Evolutionary conservation across 2,113 vertebrate species (phyloP), one percentile per base, ranked within the genome.

Genomic region (Mohoua ochrocephala): DNA sequence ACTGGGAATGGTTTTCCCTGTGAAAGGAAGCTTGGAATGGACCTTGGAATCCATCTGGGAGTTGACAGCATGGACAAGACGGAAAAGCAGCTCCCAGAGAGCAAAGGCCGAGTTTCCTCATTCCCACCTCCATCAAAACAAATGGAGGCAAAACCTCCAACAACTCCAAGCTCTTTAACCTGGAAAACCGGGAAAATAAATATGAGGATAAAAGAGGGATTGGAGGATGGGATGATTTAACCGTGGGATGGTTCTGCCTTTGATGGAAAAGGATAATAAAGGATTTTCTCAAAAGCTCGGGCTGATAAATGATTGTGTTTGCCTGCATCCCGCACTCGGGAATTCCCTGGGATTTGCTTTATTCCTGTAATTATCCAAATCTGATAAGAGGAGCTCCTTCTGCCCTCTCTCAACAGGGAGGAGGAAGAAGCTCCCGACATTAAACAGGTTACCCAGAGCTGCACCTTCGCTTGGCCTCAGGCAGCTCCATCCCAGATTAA

Each of bases 311-410:
- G 63, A 80, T 87, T 71, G 77, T 79, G 39, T 91, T 80, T 80
- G 68, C 64, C 57, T 84, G 59, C 73, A 24, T 73, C 93, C 57
- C 37, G 33, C 49, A 23, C 39, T 84, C 45, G 1, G 53, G 56
- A 91, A 87, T 95, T 83, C 88, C 93, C 78, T 89, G 49, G 57
- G 80, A 67, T 87, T 84, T 91, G 84, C 49, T 68, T 76, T 73
- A 64, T 52, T 64, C 52, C 68, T 93, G 96, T 96, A 89, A 95
- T 94, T 97, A 91, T 77, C 76, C 31, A 92, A 47, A 63, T 93
- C 84, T n/a, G 70, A 83, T 41, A 94, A 84, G 61, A 82, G 33
- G 67, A 60, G 56, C 70, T 85, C 60, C 60, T 89, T 82, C 76
- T 94, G 24, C 60, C 64, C 35, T 81, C 65, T 52, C 84, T 79